Conservation (phyloP, 2,888 invertebrate genomes). For the Apodemia zela region DNA sequence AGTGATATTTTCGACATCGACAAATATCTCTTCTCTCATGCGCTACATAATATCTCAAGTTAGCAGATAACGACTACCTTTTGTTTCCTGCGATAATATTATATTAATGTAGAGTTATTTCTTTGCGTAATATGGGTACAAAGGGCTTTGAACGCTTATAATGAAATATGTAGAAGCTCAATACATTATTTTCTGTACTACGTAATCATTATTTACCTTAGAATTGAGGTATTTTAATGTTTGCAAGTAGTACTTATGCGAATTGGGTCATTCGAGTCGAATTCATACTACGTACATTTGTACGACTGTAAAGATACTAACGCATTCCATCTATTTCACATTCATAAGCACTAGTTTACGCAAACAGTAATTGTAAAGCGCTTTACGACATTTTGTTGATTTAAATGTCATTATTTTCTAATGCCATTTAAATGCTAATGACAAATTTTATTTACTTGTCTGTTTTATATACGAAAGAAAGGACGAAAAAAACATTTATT, state of each 20-base stretch:
- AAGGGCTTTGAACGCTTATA: neutral
- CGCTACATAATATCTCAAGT: no score
- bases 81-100: no score
- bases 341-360: neutral
- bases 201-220: neutral
- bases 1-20: no score
- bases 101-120: neutral
- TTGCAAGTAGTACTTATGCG: neutral
- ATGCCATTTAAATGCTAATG: no score
- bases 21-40: no score
- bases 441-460: no score
- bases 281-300: neutral
- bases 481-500: no score
- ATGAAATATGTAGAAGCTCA: neutral
- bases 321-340: neutral
- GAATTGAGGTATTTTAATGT: neutral
- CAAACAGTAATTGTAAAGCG: slow-evolving; percentile 1
- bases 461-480: no score
- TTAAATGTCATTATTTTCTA: neutral
- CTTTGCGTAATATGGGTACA: neutral
- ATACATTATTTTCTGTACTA: neutral
- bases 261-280: neutral
- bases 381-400: neutral
- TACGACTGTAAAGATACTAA: neutral
- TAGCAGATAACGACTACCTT: no score